Evolutionary conservation across 1,140 invertebrate species (phyloP), one percentile per base, ranked within the genome.

Genomic region (Vanessa tameamea): DNA sequence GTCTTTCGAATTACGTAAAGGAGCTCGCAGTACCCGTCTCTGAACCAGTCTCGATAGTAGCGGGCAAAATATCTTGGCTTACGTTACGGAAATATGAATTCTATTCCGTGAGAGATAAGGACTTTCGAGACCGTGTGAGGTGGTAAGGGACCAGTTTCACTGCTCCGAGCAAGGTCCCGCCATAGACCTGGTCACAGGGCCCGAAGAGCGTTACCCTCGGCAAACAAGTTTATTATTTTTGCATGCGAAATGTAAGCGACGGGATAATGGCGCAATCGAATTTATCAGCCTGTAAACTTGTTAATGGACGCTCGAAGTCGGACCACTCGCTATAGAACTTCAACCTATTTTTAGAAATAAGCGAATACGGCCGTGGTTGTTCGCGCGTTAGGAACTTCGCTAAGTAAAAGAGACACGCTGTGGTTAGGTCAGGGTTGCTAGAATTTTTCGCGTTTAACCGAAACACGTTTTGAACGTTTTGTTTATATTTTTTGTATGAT

Each of bases 101-200:
- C 16, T 70, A 71, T 69, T 61, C 15, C n/a, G 12, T 64, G 37
- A 16, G 6, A 3, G 15, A 12, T 71, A 72, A 69, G 53, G 48
- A 43, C 20, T 26, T 63, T 48, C n/a, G 37, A 26, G 26, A 20
- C n/a, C 15, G 63, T 50, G 50, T 51, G 14, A 57, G 51, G 51
- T 23, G 63, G 37, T 71, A 72, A 69, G 59, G 71, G 83, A 88
- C 87, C 85, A 80, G 87, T 89, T 89, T 76, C 76, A 66, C 66
- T 43, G 80, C 81, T 79, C 66, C 64, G 74, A 82, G 84, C 88
- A 90, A 90, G 88, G 88, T 88, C 88, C 80, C 82, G 82, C 77
- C 80, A 80, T 82, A 84, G 86, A 87, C 84, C 78, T 77, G 78
- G 74, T 79, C 78, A 82, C 73, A 77, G 76, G 76, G 75, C 47